These are phyloP conservation scores for Lydus trimaculatus DNA, from an alignment of 2,888 invertebrate genomes.

Conservation along the genomic window DNA sequence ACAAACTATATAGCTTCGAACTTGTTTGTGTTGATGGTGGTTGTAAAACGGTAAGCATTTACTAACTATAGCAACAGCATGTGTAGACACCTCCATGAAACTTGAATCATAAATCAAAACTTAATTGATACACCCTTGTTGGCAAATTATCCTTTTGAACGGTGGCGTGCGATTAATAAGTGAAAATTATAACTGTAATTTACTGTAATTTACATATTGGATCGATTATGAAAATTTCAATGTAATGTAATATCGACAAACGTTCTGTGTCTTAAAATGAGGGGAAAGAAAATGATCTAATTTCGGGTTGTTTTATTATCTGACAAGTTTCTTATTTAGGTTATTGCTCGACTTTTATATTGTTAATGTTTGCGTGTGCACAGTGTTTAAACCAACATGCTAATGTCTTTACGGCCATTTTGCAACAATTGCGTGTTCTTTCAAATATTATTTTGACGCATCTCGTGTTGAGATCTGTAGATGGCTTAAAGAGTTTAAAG, in stretches of 20 bases:
- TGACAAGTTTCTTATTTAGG: not conserved
- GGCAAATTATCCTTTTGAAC: constrained; percentile 43
- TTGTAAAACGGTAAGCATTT: constrained; percentile 16
- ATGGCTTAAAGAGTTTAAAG: not conserved
- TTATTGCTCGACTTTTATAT: not conserved
- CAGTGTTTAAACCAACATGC: not conserved
- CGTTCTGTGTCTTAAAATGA: too few species aligned
- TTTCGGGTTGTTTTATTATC: not conserved
- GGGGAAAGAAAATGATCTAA: too few species aligned
- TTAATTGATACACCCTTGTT: constrained; percentile 47
- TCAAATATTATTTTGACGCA: not conserved
- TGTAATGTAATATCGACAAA: not conserved
- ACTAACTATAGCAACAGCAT: constrained; percentile 28
- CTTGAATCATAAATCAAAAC: constrained; percentile 43
- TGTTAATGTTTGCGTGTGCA: not conserved
- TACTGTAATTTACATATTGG: constrained; percentile 33
- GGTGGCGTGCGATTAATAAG: constrained; percentile 41
- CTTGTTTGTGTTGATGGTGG: constrained; percentile 25
- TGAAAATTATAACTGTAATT: constrained; percentile 36
- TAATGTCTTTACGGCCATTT: not conserved
- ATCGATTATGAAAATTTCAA: constrained; percentile 25
- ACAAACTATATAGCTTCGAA: constrained; percentile 10
- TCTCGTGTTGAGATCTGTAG: not conserved
- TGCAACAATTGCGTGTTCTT: not conserved
- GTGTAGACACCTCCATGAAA: constrained; percentile 33